Conservation (phyloP, 2,113 vertebrate genomes). For the Platysteira castanea region DNA sequence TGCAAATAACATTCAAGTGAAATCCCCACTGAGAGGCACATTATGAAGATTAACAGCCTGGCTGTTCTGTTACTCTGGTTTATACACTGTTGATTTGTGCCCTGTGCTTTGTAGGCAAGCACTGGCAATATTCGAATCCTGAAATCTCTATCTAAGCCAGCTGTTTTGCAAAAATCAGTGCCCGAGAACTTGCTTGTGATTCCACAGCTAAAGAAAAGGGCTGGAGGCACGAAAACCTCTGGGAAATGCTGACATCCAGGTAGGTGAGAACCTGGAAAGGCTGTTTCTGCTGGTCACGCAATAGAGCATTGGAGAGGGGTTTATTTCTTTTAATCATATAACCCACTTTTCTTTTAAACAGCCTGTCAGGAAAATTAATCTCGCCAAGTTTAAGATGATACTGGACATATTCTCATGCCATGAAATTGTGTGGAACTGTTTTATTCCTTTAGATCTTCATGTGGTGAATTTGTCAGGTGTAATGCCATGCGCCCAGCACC, state of each 20-base stretch:
- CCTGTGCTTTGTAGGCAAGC: not conserved
- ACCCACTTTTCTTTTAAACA: not conserved
- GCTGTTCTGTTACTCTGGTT: not conserved
- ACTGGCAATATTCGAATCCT: not conserved
- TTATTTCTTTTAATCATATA: not conserved
- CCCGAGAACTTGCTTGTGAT: not conserved
- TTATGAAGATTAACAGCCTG: slow-evolving; percentile 48
- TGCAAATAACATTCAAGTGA: slow-evolving; percentile 33
- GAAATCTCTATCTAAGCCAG: not conserved
- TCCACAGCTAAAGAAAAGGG: not conserved
- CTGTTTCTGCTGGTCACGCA: accelerated
- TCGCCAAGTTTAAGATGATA: not conserved
- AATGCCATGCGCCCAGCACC: not conserved
- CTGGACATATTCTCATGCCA: not conserved
- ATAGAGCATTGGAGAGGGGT: not conserved
- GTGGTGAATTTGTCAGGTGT: not conserved
- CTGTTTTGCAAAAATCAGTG: not conserved
- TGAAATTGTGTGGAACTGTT: not conserved
- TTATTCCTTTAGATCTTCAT: not conserved
- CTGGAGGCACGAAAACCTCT: not conserved
- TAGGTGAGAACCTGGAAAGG: not conserved
- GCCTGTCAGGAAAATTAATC: not conserved
- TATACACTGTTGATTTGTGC: not conserved
- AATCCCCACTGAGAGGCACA: slow-evolving; percentile 37
- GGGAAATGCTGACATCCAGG: not conserved